Percentiles rank a stretch among this genome's conserved stretches.
Evolutionary conservation across 1,140 invertebrate genomes (phyloP).

Genomic region (Drosophila lacteicornis): DNA sequence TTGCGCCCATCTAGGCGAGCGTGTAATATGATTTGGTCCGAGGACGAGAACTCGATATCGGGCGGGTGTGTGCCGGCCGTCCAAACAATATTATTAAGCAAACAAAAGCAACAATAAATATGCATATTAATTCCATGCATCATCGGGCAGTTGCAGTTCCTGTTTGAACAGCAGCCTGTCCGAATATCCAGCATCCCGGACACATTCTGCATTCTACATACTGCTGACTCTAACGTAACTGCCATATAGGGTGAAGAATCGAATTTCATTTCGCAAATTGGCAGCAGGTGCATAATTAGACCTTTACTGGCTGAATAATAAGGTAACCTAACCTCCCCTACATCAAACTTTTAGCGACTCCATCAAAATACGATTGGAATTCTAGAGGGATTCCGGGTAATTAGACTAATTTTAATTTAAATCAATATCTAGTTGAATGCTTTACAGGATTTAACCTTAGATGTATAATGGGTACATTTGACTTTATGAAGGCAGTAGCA

Average conservation of each 20-base stretch:
- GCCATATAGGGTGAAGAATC: conserved; percentile 13
- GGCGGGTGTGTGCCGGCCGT: neutral
- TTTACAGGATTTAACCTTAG: neutral
- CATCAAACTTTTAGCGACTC: neutral
- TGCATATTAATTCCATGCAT: conserved; percentile 75
- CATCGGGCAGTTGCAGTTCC: conserved; percentile 52
- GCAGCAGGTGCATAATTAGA: conserved; percentile 18
- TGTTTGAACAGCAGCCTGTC: conserved; percentile 7
- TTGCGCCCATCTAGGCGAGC: conserved; percentile 12
- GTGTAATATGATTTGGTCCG: conserved; percentile 55
- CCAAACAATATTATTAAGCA: conserved; percentile 55
- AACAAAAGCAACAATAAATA: conserved; percentile 73
- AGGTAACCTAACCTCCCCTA: neutral
- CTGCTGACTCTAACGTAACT: conserved; percentile 19
- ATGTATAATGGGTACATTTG: too few relatives aligned
- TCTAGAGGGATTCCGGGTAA: neutral
- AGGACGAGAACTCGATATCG: conserved; percentile 7
- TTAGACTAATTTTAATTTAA: neutral
- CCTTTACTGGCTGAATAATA: neutral
- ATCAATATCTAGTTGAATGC: too few relatives aligned
- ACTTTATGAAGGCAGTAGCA: too few relatives aligned
- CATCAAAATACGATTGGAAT: neutral
- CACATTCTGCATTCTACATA: neutral
- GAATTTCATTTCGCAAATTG: conserved; percentile 42
- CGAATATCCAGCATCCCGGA: conserved; percentile 5